A percentile compares a stretch with the other conserved stretches of the same genome.
Evolutionary conservation across 2,113 vertebrate species (phyloP).

Genomic region (Thamnophis sirtalis): DNA sequence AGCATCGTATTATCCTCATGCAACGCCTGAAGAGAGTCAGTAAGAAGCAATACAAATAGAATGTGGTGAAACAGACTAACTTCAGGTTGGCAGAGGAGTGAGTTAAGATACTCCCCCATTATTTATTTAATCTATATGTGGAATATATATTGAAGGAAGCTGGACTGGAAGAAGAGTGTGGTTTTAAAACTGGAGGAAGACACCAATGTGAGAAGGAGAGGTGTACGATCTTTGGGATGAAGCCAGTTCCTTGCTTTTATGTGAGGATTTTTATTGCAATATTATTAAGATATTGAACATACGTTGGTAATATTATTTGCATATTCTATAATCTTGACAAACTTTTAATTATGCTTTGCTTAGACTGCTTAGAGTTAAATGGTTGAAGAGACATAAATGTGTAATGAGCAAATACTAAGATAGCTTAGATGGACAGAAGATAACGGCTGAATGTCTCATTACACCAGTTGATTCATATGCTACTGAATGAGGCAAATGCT

Average conservation of each 20-base stretch:
- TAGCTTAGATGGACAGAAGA: neutral
- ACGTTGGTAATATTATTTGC: neutral
- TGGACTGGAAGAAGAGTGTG: neutral
- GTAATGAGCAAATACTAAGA: neutral
- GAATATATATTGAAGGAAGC: neutral
- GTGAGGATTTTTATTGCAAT: neutral
- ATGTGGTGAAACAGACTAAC: neutral
- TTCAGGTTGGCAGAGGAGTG: neutral
- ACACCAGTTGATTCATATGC: neutral
- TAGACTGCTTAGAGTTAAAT: neutral
- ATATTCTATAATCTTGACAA: neutral
- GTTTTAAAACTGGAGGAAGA: neutral
- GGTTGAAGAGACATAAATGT: neutral
- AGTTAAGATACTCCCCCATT: neutral
- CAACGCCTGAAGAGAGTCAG: neutral
- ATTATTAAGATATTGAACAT: neutral
- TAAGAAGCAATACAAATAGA: neutral
- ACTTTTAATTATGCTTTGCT: neutral
- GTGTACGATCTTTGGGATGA: neutral
- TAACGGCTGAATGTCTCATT: neutral
- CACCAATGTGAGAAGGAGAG: neutral
- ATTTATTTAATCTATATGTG: neutral
- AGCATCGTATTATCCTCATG: neutral
- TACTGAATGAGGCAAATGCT: neutral
- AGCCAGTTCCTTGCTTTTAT: neutral